Percentiles rank a stretch among this genome's conserved stretches.
Conservation (phyloP, 2,113 vertebrate species). For the Apus apus region DNA sequence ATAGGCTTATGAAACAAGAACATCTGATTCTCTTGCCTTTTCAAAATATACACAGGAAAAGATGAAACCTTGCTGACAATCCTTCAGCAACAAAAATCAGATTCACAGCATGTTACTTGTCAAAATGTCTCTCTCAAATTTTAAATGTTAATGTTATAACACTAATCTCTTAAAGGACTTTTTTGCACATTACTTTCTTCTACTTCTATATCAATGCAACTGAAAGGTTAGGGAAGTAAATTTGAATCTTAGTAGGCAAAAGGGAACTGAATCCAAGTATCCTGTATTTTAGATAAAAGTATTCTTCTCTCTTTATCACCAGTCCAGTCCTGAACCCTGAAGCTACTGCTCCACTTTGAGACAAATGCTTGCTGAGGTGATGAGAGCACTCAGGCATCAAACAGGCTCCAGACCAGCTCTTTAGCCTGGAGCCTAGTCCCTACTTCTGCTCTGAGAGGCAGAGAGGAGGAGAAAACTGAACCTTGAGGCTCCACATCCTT, state of each 20-base stretch:
- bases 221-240: neutral
- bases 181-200: neutral
- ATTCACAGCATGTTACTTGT: constrained; percentile 64
- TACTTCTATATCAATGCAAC: neutral
- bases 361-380: neutral
- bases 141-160: constrained; percentile 51
- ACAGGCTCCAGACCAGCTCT: neutral
- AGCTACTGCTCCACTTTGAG: neutral
- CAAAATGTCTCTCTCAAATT: constrained; percentile 59
- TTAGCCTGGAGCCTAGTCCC: neutral
- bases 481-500: neutral
- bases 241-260: neutral
- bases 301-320: neutral
- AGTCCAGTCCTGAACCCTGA: neutral
- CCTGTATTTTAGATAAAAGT: neutral
- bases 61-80: constrained; percentile 54
- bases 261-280: neutral
- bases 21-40: constrained; percentile 51
- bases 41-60: constrained; percentile 21
- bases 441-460: neutral
- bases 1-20: neutral
- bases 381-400: neutral
- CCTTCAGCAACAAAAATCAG: constrained; percentile 51
- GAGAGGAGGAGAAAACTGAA: neutral
- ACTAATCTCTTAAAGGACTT: neutral